Base-by-base conservation (phyloP, 1,140 invertebrate species). In the Laodelphax striatellus region DNA sequence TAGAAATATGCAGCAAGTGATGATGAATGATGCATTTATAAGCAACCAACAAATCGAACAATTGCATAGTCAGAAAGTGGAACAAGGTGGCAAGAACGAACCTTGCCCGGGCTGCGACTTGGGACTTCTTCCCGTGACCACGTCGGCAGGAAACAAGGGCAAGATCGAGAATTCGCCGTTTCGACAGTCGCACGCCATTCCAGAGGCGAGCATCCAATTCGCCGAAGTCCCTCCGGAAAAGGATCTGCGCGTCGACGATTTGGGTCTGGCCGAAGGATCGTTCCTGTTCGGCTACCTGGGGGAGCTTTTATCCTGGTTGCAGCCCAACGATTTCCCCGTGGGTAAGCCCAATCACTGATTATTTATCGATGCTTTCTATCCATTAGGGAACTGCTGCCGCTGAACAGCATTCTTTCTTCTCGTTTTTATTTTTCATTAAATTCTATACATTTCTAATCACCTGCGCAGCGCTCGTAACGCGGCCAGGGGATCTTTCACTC, bases 231-330 rank as follows among this genome's bases (percentile, higher is more conserved):
- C 59, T 11, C 52, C 54, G 22, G 59, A 53, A 24, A 54, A 54
- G 6, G 43, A 54, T 28, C 19, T 60, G 16, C 59, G 44, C 17
- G 53, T 60, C 19, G 34, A 55, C 17, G n/a, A 28, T 14, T 28
- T 60, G 3, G 59, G 34, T 4, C 52, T 79, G 50, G 73, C 77
- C 52, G 73, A 76, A 38, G 76, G 77, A 57, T 65, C 74, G 62
- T 77, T 79, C 65, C 61, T 75, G 55, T 80, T 80, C 64, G 75
- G 77, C 58, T 80, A 79, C 65, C 69, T 81, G 43, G 71, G 77
- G 65, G 65, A 66, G 56, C 78, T 80, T 65, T 67, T 81, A 58
- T 74, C 72, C n/a, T 67, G 76, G 63, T 71, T 80, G 63, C 79
- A 79, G 66, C 79, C 79, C 28, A 71, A 77, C 58, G 77, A 80